These are phyloP conservation scores for Cyclophora albipunctata DNA, from an alignment of 2,888 invertebrate species.

Conservation along the genomic window DNA sequence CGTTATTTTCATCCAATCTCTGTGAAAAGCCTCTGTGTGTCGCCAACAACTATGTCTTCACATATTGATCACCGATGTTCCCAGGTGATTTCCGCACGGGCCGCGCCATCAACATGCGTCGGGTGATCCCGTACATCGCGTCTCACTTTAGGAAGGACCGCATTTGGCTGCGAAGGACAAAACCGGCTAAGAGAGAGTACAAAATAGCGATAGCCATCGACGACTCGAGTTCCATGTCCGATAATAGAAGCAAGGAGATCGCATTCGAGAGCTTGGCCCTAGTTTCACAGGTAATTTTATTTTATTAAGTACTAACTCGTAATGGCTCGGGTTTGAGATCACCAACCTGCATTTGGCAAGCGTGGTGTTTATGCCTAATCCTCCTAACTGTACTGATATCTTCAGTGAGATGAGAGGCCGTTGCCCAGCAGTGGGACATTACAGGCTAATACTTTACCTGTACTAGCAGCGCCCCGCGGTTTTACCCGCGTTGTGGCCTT, in stretches of 20 bases:
- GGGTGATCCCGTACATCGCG: constrained; percentile 98
- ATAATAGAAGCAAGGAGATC: constrained; percentile 90
- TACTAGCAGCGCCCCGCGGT: too few relatives aligned
- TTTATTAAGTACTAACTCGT: background rate
- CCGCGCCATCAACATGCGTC: constrained; percentile 96
- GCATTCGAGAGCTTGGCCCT: constrained; percentile 96
- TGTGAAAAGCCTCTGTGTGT: too few relatives aligned
- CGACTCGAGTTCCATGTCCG: constrained; percentile 94
- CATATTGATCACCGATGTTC: background rate
- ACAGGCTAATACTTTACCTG: too few relatives aligned
- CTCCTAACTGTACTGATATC: too few relatives aligned
- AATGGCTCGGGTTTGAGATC: too few relatives aligned
- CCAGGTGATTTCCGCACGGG: constrained; percentile 97
- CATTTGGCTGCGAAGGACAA: constrained; percentile 97
- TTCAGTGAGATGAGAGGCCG: too few relatives aligned
- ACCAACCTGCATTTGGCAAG: too few relatives aligned
- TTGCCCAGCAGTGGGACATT: too few relatives aligned
- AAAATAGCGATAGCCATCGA: constrained; percentile 97
- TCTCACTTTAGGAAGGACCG: constrained; percentile 99
- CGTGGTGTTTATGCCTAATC: too few relatives aligned
- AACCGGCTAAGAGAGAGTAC: constrained; percentile 96
- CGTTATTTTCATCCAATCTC: too few relatives aligned
- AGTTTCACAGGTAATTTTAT: constrained; percentile 78
- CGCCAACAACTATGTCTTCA: too few relatives aligned
- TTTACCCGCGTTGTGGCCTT: too few relatives aligned